These are phyloP conservation scores for Tenthredo scrophulariae DNA, from an alignment of 2,888 invertebrate genomes.

Conservation along the genomic window DNA sequence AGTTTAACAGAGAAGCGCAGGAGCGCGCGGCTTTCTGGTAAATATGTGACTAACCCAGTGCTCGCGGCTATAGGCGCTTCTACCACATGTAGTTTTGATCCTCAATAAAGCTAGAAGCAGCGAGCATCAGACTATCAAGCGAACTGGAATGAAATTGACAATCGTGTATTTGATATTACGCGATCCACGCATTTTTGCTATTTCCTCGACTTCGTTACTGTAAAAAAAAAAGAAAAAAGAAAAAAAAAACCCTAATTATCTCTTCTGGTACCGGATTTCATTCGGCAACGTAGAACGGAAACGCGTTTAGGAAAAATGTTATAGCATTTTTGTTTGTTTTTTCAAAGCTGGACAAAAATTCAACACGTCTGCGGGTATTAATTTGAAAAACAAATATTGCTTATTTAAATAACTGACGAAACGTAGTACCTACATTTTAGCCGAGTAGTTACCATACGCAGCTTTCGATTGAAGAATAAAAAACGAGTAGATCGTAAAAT, in stretches of 20 bases:
- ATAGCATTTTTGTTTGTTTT: no score
- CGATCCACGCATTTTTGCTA: neutral
- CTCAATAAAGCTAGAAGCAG: conserved; percentile 32
- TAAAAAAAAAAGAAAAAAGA: neutral
- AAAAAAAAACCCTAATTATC: neutral
- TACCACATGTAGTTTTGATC: conserved; percentile 34
- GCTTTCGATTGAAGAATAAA: neutral
- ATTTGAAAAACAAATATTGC: neutral
- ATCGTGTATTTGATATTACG: conserved; percentile 13
- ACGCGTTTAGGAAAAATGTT: neutral
- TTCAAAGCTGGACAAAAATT: neutral
- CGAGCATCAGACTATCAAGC: neutral
- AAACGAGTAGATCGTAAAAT: neutral
- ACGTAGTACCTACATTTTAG: neutral
- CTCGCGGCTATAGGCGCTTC: conserved; percentile 19
- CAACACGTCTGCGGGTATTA: neutral
- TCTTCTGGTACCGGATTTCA: neutral
- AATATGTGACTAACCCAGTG: conserved; percentile 51
- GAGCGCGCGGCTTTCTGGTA: neutral
- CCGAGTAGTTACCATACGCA: neutral
- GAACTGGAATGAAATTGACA: conserved; percentile 16
- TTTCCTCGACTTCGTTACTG: neutral
- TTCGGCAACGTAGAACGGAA: neutral
- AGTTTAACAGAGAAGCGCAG: conserved; percentile 20
- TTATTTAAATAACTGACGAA: neutral